Evolutionary conservation across 2,888 invertebrate species (phyloP).

Genomic region (Chloroclysta siterata): DNA sequence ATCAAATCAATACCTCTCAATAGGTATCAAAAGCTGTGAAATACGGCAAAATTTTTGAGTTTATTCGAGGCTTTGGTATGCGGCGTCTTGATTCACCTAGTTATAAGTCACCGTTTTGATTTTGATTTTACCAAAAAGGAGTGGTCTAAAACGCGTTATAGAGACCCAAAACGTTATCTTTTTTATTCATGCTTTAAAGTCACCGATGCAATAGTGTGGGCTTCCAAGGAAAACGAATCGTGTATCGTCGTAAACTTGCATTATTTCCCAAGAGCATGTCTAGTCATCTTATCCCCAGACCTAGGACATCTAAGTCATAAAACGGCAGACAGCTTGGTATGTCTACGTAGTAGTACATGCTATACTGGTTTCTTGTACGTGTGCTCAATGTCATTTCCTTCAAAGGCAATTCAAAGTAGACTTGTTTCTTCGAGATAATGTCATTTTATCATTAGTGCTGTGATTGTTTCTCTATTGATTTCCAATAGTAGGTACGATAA

Average conservation of each 20-base stretch:
- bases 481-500: not conserved
- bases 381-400: slow-evolving; percentile 36
- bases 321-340: slow-evolving; percentile 44
- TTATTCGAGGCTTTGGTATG: no score
- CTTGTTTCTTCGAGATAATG: slow-evolving; percentile 30
- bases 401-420: slow-evolving; percentile 29
- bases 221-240: slow-evolving; percentile 1
- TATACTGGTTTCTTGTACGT: slow-evolving; percentile 41
- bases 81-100: no score
- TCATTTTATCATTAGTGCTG: not conserved
- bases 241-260: slow-evolving; percentile 4
- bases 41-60: no score
- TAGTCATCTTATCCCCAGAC: slow-evolving; percentile 10
- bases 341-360: slow-evolving; percentile 29
- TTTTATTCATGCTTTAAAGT: not conserved
- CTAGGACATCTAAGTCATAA: slow-evolving; percentile 10
- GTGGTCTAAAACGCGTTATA: no score
- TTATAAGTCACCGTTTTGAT: no score
- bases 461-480: not conserved
- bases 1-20: no score
- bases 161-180: not conserved
- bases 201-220: not conserved
- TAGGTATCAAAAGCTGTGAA: no score
- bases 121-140: no score
- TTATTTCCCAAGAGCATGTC: slow-evolving; percentile 18